Base-by-base conservation (phyloP, 2,888 invertebrate genomes). In the Morinoia aosen region DNA sequence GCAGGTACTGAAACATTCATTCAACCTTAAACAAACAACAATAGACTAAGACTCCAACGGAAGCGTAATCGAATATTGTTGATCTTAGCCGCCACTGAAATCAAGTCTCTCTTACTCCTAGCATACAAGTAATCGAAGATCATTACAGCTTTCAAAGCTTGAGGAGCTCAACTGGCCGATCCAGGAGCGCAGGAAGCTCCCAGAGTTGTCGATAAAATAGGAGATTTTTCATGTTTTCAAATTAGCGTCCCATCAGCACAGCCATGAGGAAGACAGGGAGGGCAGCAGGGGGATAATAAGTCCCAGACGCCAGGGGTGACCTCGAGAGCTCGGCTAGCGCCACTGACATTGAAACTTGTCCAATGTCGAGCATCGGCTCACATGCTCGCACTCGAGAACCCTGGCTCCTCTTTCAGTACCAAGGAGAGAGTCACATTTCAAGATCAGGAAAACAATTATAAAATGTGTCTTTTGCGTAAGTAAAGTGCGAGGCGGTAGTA, bases 331-430 rank as follows among this genome's bases (percentile, higher is more conserved):
- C 19, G 25, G 39, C 58, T 93, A 58, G 93, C 93, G 93, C 58
- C 93, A 93, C 93, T 93, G 93, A 93, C 93, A 93, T 93, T 93
- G 93, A 93, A 93, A 93, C 57, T 57, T 57, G 57, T 57, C 57
- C 93, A 93, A 93, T 93, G 93, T 93, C 93, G 93, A 93, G 93
- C 57, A 93, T 93, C 56, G 33, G 12, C 93, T 93, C 90, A 25
- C 76, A 76, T 25, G 76, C 76, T 76, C 76, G 25, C 10, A 76
- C 76, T 76, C 76, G 76, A 76, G 76, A 76, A 19, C 33, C 33
- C 76, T 76, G 33, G 76, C 76, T 76, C 76, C 76, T 33, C 76
- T 25, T 8, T 25, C 76, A 76, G 8, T 76, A 76, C 76, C 76
- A 76, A 8, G 25, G 76, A 8, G 76, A 19, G 76, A 76, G 25